Evolutionary conservation across 2,888 invertebrate species (phyloP).

Genomic region (Callimorpha dominula): DNA sequence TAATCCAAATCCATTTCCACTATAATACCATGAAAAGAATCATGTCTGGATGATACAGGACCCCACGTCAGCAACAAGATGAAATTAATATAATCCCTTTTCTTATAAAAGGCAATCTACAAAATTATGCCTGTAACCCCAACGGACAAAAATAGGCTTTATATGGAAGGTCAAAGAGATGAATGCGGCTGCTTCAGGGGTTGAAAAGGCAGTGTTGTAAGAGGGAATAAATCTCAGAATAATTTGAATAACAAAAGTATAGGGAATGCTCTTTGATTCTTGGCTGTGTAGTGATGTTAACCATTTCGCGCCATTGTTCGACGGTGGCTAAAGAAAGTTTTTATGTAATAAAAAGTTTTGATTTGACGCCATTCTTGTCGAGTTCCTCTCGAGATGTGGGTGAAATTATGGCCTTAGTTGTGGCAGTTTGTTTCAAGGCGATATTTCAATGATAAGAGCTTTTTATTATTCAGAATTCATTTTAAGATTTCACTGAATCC

Average conservation of each 20-base stretch:
- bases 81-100: constrained; percentile 55
- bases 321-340: constrained; percentile 32
- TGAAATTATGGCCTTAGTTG: constrained; percentile 18
- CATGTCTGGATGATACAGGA: constrained; percentile 44
- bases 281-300: constrained; percentile 36
- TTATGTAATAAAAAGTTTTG: constrained; percentile 44
- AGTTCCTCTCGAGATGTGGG: constrained; percentile 26
- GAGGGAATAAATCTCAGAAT: constrained; percentile 46
- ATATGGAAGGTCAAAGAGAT: accelerated
- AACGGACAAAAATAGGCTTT: constrained; percentile 17
- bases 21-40: constrained; percentile 43
- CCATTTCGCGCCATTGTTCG: constrained; percentile 39
- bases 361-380: constrained; percentile 30
- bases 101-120: constrained; percentile 40
- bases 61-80: constrained; percentile 46
- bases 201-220: constrained; percentile 31
- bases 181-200: constrained; percentile 1
- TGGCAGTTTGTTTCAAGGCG: constrained; percentile 15
- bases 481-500: not conserved
- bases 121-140: constrained; percentile 1
- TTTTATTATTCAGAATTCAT: constrained; percentile 19
- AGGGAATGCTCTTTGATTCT: constrained; percentile 50
- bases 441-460: constrained; percentile 19
- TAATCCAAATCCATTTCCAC: constrained; percentile 46
- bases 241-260: constrained; percentile 55